Evolutionary conservation across 1,140 invertebrate species (phyloP), one percentile per base, ranked within the genome.

Genomic region (Sitophilus oryzae): DNA sequence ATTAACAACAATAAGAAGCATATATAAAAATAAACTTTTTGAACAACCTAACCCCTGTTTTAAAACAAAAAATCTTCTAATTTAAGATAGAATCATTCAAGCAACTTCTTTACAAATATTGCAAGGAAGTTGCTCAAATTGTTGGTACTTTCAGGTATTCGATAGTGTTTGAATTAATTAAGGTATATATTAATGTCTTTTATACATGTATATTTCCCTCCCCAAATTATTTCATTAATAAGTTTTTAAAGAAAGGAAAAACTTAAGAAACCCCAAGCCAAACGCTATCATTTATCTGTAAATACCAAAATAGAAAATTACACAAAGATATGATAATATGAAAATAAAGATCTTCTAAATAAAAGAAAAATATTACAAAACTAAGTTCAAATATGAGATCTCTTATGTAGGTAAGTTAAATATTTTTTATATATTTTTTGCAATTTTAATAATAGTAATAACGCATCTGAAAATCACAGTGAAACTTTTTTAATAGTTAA

Each of bases 391-490:
- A 65, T 68, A 69, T 71, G 69, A 71, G 69, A 71, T 71, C 69
- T 70, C 66, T 67, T 69, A 69, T 61, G 68, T 71, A 71, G 68
- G 68, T 70, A 67, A 68, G 63, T 71, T 67, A 63, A 62, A 65
- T 67, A 62, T 56, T 65, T 62, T 64, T 66, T 67, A 63, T 51
- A 52, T 60, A 53, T 55, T 59, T 61, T 66, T 59, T 62, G 55
- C 64, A 44, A 63, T 66, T 65, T 66, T 68, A 63, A 65, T 70
- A 70, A 67, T 69, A 71, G 62, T 69, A 67, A n/a, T 68, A 68
- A 69, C 66, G 61, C 68, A 69, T 70, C 66, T 61, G 66, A 67
- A 69, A 72, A 72, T 72, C 70, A 72, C 70, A 72, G 70, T 71
- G 69, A 72, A 72, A 69, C 64, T 67, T 70, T 67, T 67, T 57